phyloP scores from a whole-genome alignment of 1,140 invertebrate species.

The Phortica variegata region DNA sequence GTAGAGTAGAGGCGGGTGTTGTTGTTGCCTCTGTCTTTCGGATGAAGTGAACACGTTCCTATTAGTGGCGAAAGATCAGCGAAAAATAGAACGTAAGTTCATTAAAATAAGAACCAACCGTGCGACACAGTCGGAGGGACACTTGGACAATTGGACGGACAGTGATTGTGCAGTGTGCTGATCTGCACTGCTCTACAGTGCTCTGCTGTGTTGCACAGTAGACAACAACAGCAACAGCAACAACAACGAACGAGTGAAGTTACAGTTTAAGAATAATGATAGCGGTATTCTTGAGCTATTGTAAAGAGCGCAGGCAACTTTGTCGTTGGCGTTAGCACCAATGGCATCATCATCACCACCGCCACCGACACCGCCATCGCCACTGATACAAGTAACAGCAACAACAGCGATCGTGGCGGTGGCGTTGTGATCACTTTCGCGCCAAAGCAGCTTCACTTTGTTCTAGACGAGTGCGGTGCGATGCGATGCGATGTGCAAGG shows the following conservation, averaged over 20 bases:
- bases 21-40: constrained; percentile 21
- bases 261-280: constrained; percentile 55
- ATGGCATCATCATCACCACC: too few relatives aligned
- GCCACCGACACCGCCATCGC: background rate
- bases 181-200: background rate
- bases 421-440: constrained; percentile 44
- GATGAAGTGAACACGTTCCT: constrained; percentile 51
- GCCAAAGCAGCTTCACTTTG: too few relatives aligned
- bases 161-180: background rate
- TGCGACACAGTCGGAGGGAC: constrained; percentile 16
- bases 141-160: background rate
- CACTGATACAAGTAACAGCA: too few relatives aligned
- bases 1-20: too few relatives aligned
- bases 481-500: too few relatives aligned
- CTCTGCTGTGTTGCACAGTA: constrained; percentile 19
- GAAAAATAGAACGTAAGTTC: constrained; percentile 56
- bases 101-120: constrained; percentile 52
- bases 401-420: background rate
- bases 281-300: constrained; percentile 57
- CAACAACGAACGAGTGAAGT: constrained; percentile 20
- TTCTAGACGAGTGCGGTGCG: too few relatives aligned
- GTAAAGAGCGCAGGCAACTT: constrained; percentile 30
- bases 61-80: constrained; percentile 56
- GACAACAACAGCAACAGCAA: constrained; percentile 18
- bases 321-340: background rate